These are phyloP conservation scores for Acanthurus lineatus DNA, from an alignment of 2,797 vertebrate species.

Conservation along the genomic window DNA sequence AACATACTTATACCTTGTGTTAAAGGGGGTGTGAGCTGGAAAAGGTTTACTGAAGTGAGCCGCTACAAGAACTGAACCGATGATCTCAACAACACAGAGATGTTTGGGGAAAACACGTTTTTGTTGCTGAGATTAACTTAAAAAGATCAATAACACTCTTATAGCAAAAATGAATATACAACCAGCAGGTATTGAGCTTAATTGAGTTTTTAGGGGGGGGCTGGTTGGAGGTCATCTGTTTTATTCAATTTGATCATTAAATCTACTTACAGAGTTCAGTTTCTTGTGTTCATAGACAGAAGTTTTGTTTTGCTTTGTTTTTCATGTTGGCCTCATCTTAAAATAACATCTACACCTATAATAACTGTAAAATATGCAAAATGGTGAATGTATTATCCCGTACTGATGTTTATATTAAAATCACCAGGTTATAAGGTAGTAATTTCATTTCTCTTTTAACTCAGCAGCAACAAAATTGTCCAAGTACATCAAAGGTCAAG, in stretches of 20 bases:
- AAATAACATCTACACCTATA: neutral
- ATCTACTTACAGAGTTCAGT: too few relatives aligned
- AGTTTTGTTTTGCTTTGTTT: too few relatives aligned
- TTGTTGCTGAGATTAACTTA: neutral
- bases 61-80: neutral
- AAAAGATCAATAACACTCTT: neutral
- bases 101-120: too few relatives aligned
- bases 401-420: slow-evolving; percentile 59
- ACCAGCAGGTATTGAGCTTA: neutral
- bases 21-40: neutral
- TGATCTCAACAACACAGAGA: neutral
- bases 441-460: slow-evolving; percentile 62
- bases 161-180: neutral
- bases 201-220: too few relatives aligned
- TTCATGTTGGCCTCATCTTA: too few relatives aligned
- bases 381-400: slow-evolving; percentile 49
- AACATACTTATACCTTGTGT: neutral
- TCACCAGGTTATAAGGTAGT: slow-evolving; percentile 40
- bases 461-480: slow-evolving; percentile 49
- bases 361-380: slow-evolving; percentile 49
- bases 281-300: too few relatives aligned
- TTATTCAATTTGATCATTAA: too few relatives aligned
- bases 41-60: neutral
- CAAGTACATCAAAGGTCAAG: slow-evolving; percentile 72
- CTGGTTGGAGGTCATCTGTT: too few relatives aligned